These are phyloP conservation scores for Lerista edwardsae DNA, from an alignment of 2,797 vertebrate genomes.

Conservation along the genomic window DNA sequence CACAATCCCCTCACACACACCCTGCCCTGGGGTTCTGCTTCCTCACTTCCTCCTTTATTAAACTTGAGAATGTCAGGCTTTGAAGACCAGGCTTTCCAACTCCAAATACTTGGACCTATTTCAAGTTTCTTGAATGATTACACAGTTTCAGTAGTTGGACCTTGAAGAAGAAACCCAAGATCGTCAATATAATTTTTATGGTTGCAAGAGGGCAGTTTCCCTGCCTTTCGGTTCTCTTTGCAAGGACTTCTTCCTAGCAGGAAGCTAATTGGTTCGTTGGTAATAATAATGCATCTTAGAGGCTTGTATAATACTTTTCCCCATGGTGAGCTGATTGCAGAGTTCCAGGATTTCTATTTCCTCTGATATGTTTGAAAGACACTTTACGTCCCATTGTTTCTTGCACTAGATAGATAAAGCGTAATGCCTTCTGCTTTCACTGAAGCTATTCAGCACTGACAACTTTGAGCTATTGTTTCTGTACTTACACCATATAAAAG, in stretches of 20 bases:
- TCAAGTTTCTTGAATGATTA: background rate
- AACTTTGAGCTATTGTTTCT: slow-evolving; percentile 39
- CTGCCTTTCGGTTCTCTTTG: slow-evolving; percentile 14
- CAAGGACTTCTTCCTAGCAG: slow-evolving; percentile 15
- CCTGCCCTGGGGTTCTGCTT: background rate
- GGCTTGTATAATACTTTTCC: slow-evolving; percentile 24
- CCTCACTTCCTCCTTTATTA: background rate
- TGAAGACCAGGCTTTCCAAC: background rate
- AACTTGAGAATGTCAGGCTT: background rate
- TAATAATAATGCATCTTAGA: slow-evolving; percentile 28
- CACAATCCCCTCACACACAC: no score
- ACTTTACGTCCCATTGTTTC: slow-evolving; percentile 26
- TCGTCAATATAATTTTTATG: slow-evolving; percentile 3
- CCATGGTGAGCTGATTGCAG: slow-evolving; percentile 22
- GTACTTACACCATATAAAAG: slow-evolving; percentile 34
- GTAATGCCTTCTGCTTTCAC: slow-evolving; percentile 23
- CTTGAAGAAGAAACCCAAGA: background rate
- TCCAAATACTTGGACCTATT: background rate
- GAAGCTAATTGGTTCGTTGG: slow-evolving; percentile 5
- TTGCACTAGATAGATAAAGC: slow-evolving; percentile 33
- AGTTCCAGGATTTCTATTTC: slow-evolving; percentile 30
- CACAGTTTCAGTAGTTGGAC: background rate
- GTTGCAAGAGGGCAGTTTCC: slow-evolving; percentile 2
- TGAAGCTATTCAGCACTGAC: slow-evolving; percentile 18
- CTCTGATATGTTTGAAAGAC: slow-evolving; percentile 29